Evolutionary conservation across 2,888 invertebrate species (phyloP).

Genomic region (Empis stercorea): DNA sequence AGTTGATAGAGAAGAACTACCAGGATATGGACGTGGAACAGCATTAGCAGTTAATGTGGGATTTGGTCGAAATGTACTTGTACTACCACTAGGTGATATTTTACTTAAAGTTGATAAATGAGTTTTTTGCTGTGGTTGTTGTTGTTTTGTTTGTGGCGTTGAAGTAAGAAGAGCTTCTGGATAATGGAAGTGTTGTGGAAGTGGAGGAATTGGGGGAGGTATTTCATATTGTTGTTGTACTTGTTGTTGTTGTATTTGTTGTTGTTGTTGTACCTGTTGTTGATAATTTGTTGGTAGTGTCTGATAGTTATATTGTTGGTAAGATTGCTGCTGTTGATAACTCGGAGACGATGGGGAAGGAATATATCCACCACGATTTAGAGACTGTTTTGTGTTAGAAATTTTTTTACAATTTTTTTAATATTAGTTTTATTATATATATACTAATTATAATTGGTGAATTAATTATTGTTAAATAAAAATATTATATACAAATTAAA

Average conservation of each 20-base stretch:
- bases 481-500: no score
- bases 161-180: constrained; percentile 28
- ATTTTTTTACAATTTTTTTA: not conserved
- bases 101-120: constrained; percentile 24
- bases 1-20: constrained; percentile 19
- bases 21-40: constrained; percentile 35
- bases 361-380: constrained; percentile 28
- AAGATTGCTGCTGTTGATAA: constrained; percentile 23
- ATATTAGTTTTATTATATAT: not conserved
- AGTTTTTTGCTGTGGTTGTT: constrained; percentile 30
- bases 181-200: constrained; percentile 32
- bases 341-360: constrained; percentile 31
- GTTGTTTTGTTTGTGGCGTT: constrained; percentile 17
- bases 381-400: constrained; percentile 20
- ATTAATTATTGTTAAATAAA: no score
- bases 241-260: constrained; percentile 6
- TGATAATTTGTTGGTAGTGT: constrained; percentile 13
- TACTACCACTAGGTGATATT: constrained; percentile 12
- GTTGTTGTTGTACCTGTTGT: constrained; percentile 6
- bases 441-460: not conserved
- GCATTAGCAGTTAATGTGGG: constrained; percentile 37
- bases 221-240: constrained; percentile 6
- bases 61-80: constrained; percentile 29
- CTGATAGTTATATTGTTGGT: constrained; percentile 26
- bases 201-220: constrained; percentile 11